Evolutionary conservation across 2,113 vertebrate genomes (phyloP).

Genomic region (Pseudopodoces humilis): DNA sequence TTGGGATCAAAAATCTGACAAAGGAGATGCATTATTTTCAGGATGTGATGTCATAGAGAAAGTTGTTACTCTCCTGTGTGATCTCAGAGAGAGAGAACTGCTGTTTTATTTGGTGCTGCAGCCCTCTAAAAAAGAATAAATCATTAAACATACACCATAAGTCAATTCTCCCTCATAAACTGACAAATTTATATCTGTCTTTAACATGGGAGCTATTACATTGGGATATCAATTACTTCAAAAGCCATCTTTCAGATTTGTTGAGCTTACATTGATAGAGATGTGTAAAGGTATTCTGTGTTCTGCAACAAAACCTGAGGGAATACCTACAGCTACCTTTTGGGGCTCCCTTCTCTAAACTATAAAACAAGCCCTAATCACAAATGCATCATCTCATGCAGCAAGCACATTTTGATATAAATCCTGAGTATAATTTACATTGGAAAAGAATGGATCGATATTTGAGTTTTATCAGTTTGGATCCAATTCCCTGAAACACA

Average conservation of each 20-base stretch:
- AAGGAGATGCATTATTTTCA: background rate
- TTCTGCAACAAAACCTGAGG: slow-evolving; percentile 27
- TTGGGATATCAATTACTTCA: slow-evolving; percentile 66
- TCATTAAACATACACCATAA: slow-evolving; percentile 54
- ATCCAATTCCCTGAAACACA: slow-evolving; percentile 52
- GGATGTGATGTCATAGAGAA: background rate
- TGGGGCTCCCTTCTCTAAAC: slow-evolving; percentile 31
- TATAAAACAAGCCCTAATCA: slow-evolving; percentile 47
- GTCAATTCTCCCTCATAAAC: slow-evolving; percentile 46
- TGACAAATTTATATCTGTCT: slow-evolving; percentile 69
- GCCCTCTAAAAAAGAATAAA: slow-evolving; percentile 57
- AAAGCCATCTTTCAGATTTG: slow-evolving; percentile 52
- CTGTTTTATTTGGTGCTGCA: background rate
- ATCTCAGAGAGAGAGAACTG: background rate
- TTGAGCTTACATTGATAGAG: slow-evolving; percentile 7
- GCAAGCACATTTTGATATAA: slow-evolving; percentile 50
- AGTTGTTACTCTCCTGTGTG: background rate
- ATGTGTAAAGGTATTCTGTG: slow-evolving; percentile 32
- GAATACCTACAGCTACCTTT: slow-evolving; percentile 19
- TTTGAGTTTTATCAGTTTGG: slow-evolving; percentile 60
- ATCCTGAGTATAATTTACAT: slow-evolving; percentile 62
- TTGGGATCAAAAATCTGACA: background rate
- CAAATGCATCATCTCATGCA: slow-evolving; percentile 11
- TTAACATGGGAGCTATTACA: slow-evolving; percentile 42
- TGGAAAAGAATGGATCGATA: slow-evolving; percentile 64